Evolutionary conservation across 2,113 vertebrate species (phyloP), one percentile per base, ranked within the genome.

Genomic region (Patagioenas fasciata): DNA sequence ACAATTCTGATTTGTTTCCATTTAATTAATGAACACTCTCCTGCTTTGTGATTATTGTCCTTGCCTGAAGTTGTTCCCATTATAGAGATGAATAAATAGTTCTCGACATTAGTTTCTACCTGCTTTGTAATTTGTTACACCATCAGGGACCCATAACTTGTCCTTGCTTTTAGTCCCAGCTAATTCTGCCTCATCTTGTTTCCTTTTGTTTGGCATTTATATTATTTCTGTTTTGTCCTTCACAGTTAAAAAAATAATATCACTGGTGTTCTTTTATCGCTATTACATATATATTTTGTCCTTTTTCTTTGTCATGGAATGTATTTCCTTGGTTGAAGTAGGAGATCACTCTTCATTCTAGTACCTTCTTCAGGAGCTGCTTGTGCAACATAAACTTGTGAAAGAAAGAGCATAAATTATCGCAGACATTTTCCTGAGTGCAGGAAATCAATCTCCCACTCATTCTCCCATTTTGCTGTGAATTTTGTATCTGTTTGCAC

Each of bases 1-100:
- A 88, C 81, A 75, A 36, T 75, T 79, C 77, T 72, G 80, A 79
- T 79, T 87, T 87, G 61, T 89, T 91, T 87, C 70, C 89, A 95
- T 97, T 95, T 95, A 95, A 96, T 95, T 89, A 95, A 93, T 88
- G 92, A 83, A 85, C 57, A 34, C 84, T 91, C 89, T 9, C 80
- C 73, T 96, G 60, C 44, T 93, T 81, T 91, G 91, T 93, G 87
- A 71, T 92, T 95, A 82, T 92, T 93, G 91, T 91, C 84, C 80
- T 95, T 92, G 91, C 93, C 87, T 91, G 65, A 91, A 97, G 86
- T 96, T 83, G 90, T 92, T 96, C 82, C 88, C 91, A 71, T 94
- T 92, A 77, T 47, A 32, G 67, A 77, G 91, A 89, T 89, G 89
- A 92, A 93, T 81, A 96, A 95, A 80, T 95, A 92, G 83, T 89